Evolutionary conservation across 2,888 invertebrate genomes (phyloP).

Genomic region (Norana najaformis): DNA sequence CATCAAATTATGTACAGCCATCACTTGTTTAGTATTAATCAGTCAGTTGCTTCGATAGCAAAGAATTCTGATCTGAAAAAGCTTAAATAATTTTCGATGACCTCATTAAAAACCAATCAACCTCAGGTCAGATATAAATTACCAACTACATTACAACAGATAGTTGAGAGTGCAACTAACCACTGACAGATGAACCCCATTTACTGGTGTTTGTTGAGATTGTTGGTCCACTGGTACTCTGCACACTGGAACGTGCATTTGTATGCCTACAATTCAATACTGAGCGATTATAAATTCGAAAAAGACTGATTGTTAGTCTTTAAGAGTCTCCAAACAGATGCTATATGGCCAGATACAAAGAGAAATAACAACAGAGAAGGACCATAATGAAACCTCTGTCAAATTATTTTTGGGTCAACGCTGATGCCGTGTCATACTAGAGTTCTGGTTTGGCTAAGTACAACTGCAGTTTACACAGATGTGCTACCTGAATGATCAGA

Average conservation of each 20-base stretch:
- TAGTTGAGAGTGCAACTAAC: not conserved
- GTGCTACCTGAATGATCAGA: not conserved
- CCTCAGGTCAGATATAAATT: not conserved
- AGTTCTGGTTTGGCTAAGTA: too few relatives aligned
- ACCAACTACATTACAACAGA: not conserved
- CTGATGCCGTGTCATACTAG: too few relatives aligned
- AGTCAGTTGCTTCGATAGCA: not conserved
- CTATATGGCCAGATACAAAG: too few relatives aligned
- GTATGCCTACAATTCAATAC: not conserved
- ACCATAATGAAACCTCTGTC: too few relatives aligned
- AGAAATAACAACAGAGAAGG: too few relatives aligned
- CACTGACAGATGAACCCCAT: not conserved
- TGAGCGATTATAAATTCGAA: not conserved
- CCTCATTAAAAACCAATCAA: not conserved
- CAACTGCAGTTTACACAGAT: too few relatives aligned
- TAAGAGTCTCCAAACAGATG: not conserved
- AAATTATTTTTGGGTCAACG: too few relatives aligned
- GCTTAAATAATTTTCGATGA: too few relatives aligned
- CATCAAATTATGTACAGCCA: not conserved
- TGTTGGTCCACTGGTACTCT: slow-evolving; percentile 15
- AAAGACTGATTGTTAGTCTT: too few relatives aligned
- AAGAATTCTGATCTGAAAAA: not conserved
- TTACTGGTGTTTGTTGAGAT: not conserved
- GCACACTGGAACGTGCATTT: not conserved
- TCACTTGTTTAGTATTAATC: not conserved